Conservation (phyloP, 2,113 vertebrate species). For the Aphyosemion australe region DNA sequence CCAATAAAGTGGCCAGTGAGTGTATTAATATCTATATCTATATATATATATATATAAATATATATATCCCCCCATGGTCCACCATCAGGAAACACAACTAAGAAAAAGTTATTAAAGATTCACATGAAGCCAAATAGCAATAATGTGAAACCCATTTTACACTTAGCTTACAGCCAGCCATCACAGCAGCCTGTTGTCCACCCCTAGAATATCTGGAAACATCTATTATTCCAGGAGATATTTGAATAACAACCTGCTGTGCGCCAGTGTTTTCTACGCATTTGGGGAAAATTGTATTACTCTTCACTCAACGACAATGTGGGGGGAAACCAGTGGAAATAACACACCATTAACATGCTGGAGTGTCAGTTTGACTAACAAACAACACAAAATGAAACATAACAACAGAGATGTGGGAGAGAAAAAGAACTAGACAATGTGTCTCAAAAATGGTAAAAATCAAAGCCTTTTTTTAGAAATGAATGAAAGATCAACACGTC, state of each 20-base stretch:
- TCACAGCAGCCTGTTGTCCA: background rate
- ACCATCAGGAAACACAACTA: too few species aligned
- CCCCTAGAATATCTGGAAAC: background rate
- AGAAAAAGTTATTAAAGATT: too few species aligned
- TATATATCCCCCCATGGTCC: too few species aligned
- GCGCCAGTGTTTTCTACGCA: background rate
- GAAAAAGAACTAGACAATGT: background rate
- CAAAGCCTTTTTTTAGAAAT: background rate
- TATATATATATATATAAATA: too few species aligned
- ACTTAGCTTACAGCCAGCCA: background rate
- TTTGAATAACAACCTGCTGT: slow-evolving; percentile 1
- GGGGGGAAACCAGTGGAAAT: background rate
- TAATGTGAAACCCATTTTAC: background rate
- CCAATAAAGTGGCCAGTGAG: too few species aligned
- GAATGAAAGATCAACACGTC: background rate
- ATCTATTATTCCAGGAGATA: background rate
- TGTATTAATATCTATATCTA: too few species aligned
- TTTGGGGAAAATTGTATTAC: background rate
- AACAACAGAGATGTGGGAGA: background rate
- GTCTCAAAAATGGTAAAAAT: background rate
- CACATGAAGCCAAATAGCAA: background rate
- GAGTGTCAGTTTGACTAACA: background rate
- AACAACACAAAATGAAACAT: background rate
- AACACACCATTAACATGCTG: background rate
- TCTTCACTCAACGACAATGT: background rate